phyloP scores from a whole-genome alignment of 2,797 vertebrate species.

The Cryptoprocta ferox region DNA sequence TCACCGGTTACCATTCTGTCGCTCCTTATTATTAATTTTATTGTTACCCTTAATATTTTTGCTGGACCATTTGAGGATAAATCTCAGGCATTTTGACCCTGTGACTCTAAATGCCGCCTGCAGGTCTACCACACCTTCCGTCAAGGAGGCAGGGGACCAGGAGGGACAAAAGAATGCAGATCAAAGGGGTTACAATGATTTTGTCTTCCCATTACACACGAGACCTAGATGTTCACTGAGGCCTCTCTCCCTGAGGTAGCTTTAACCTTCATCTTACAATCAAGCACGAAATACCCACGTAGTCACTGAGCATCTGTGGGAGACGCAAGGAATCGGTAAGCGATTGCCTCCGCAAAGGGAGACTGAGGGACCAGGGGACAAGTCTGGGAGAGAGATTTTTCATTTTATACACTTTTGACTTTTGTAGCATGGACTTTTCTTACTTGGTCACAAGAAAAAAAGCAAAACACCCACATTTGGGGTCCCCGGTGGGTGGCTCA shows the following conservation, averaged over 20 bases:
- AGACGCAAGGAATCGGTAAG: background rate
- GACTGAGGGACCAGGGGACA: background rate
- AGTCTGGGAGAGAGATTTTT: background rate
- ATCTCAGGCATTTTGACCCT: background rate
- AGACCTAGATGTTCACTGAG: background rate
- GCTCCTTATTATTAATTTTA: background rate
- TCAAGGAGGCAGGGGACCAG: background rate
- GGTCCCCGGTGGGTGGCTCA: no score
- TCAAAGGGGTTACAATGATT: fast-evolving
- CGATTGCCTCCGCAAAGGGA: background rate
- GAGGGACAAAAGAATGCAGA: background rate
- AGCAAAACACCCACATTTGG: no score
- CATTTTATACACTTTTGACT: background rate
- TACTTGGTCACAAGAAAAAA: background rate
- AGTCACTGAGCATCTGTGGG: background rate
- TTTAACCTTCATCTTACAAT: background rate
- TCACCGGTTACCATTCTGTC: background rate
- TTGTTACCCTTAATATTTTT: background rate
- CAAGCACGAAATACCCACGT: background rate
- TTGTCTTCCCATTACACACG: background rate
- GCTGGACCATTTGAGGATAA: background rate
- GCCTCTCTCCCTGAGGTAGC: background rate
- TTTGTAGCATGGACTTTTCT: background rate
- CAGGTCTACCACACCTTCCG: no score
- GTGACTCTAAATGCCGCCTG: background rate